Base-by-base conservation (phyloP, 2,888 invertebrate genomes). In the Strigamia maritima region DNA sequence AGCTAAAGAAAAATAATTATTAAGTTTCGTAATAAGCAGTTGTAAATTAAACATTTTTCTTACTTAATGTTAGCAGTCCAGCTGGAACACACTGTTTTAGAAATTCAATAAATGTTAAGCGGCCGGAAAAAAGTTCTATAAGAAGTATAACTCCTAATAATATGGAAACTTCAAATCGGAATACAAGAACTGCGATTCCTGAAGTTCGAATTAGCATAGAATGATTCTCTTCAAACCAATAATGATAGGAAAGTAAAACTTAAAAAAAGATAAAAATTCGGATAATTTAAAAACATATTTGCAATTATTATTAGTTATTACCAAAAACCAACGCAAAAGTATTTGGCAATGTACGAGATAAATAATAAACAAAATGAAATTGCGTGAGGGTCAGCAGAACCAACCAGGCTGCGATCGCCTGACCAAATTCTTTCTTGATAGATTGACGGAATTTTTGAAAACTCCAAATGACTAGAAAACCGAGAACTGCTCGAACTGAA, bases 281-380 rank as follows among this genome's bases (percentile, higher is more conserved):
- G 26, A 10, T 31, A 75, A 7, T 28, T 75, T 10, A 75, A 7
- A 3, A 28, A 7, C 1, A 24, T 26, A 75, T 10, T 26, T 26
- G 10, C 10, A 26, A 16, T 70, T 70, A 26, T 54, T 54, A 8
- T 19, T 70, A 88, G n/a, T n/a, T n/a, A n/a, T n/a, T 89, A 97
- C 98, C 97, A 85, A 97, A 87, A 78, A 94, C 93, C 84, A 98
- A 87, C 54, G 94, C 97, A 90, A 98, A 93, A 40, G 93, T 94
- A 87, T 99, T 99, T 79, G 99, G 98, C 83, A 99, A 88, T 14
- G 97, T 92, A 80, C 99, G 90, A 83, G 95, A 94, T 87, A 95
- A 90, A 86, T 99, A 99, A 87, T 96, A 99, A 90, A 98, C 92
- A 85, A 98, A 96, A 87, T 99, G 99, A 86, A 98, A 99, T 86